Percentiles rank a stretch among this genome's conserved stretches.
Conservation (phyloP, 92 coral and sea anemone genomes). For the Siderastrea radians region DNA sequence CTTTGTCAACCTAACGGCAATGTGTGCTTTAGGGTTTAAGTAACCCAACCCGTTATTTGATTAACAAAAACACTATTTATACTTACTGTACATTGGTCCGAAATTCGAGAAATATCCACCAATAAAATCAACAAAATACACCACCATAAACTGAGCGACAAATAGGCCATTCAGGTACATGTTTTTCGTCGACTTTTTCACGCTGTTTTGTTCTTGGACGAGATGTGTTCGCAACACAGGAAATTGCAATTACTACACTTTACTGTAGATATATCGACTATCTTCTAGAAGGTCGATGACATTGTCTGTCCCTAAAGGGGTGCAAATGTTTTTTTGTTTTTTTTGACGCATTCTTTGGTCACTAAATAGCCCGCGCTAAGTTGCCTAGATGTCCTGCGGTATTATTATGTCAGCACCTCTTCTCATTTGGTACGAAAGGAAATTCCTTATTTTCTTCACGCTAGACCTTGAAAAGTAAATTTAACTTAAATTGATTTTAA, state of each 20-base stretch:
- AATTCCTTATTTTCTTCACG: background rate
- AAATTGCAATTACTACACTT: background rate
- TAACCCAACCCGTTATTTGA: background rate
- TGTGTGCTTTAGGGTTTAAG: background rate
- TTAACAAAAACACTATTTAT: background rate
- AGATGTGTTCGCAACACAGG: background rate
- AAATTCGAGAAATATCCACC: background rate
- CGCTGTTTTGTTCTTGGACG: background rate
- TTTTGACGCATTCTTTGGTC: constrained; percentile 17
- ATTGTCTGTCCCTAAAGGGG: constrained; percentile 3
- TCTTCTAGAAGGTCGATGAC: constrained; percentile 30
- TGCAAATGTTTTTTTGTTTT: constrained; percentile 13
- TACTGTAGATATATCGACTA: background rate
- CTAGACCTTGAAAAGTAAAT: too few relatives aligned
- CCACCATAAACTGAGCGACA: background rate
- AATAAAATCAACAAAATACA: background rate
- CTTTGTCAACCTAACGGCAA: background rate
- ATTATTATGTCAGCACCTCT: background rate
- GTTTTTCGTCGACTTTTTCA: background rate
- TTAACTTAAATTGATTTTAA: too few relatives aligned
- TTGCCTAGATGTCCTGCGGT: constrained; percentile 11
- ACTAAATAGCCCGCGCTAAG: constrained; percentile 1
- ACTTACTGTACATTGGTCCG: constrained; percentile 25
- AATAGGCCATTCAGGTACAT: background rate
- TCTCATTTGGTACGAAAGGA: background rate